These are phyloP conservation scores for Petrocephalus zakoni DNA, from an alignment of 2,113 vertebrate genomes.

Conservation along the genomic window DNA sequence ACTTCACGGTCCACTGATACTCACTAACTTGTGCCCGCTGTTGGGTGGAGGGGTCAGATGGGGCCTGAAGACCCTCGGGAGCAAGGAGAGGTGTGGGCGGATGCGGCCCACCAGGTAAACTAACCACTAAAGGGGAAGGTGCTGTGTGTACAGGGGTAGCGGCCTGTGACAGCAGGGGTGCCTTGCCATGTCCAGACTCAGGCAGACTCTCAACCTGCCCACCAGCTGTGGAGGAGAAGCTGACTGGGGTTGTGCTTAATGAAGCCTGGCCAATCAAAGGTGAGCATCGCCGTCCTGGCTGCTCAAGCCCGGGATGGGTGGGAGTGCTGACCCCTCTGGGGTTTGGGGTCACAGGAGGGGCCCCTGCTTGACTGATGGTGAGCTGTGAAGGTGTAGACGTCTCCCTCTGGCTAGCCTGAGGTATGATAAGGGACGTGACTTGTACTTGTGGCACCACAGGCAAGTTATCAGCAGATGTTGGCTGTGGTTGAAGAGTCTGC, in stretches of 20 bases:
- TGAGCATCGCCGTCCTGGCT: slow-evolving; percentile 36
- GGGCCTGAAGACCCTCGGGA: slow-evolving; percentile 27
- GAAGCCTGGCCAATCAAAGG: slow-evolving; percentile 36
- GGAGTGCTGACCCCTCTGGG: slow-evolving; percentile 44
- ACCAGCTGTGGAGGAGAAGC: slow-evolving; percentile 32
- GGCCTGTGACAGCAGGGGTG: background rate
- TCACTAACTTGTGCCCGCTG: slow-evolving; percentile 58
- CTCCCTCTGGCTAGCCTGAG: slow-evolving; percentile 36
- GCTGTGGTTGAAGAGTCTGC: slow-evolving; percentile 50
- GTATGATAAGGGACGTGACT: slow-evolving; percentile 44
- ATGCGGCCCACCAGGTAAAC: slow-evolving; percentile 48
- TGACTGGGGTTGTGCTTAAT: background rate
- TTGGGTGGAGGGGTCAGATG: slow-evolving; percentile 39
- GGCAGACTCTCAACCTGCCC: background rate
- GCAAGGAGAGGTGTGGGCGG: slow-evolving; percentile 37
- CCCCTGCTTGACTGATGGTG: slow-evolving; percentile 29
- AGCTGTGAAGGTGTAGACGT: slow-evolving; percentile 21
- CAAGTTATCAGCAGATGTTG: slow-evolving; percentile 39
- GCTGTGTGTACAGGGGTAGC: background rate
- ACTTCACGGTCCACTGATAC: slow-evolving; percentile 26
- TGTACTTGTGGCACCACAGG: slow-evolving; percentile 41
- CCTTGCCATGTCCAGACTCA: background rate
- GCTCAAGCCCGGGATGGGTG: slow-evolving; percentile 43
- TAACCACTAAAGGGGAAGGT: slow-evolving; percentile 33
- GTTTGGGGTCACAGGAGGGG: slow-evolving; percentile 30